Percentiles rank a stretch among this genome's conserved stretches.
Conservation (phyloP, 2,888 invertebrate genomes). For the Orchestes rusci region DNA sequence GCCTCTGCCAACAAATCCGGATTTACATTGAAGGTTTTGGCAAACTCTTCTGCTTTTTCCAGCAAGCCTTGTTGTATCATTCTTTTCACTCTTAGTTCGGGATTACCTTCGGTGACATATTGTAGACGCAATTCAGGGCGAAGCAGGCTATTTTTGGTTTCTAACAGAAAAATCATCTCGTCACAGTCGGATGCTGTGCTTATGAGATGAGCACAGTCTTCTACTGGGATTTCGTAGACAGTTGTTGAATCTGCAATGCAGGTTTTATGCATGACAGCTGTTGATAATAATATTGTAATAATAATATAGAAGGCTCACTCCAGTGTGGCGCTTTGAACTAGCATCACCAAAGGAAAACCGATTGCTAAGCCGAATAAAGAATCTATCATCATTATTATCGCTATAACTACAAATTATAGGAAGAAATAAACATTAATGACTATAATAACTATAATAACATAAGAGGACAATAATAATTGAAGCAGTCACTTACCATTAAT, state of each 20-base stretch:
- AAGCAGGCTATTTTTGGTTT: conserved; percentile 24
- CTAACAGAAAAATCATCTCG: conserved; percentile 34
- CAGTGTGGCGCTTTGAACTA: no score
- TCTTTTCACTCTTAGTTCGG: conserved; percentile 43
- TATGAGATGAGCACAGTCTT: conserved; percentile 30
- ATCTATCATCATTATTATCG: no score
- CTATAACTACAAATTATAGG: no score
- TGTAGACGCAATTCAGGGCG: conserved; percentile 35
- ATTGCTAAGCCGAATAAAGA: no score
- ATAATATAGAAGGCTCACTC: no score
- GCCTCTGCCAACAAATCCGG: conserved; percentile 40
- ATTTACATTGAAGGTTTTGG: conserved; percentile 37
- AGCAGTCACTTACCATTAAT: no score
- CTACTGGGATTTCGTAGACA: conserved; percentile 32
- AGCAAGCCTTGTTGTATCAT: conserved; percentile 44
- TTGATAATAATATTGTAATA: not conserved
- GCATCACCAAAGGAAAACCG: no score
- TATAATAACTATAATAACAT: no score
- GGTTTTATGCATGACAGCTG: not conserved
- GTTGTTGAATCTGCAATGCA: no score
- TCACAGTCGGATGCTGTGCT: conserved; percentile 27
- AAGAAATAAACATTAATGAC: no score
- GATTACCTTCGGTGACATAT: conserved; percentile 42
- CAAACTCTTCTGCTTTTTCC: conserved; percentile 46
- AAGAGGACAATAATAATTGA: no score